These are phyloP conservation scores for Anarsia innoxiella DNA, from an alignment of 2,888 invertebrate genomes.

Conservation along the genomic window DNA sequence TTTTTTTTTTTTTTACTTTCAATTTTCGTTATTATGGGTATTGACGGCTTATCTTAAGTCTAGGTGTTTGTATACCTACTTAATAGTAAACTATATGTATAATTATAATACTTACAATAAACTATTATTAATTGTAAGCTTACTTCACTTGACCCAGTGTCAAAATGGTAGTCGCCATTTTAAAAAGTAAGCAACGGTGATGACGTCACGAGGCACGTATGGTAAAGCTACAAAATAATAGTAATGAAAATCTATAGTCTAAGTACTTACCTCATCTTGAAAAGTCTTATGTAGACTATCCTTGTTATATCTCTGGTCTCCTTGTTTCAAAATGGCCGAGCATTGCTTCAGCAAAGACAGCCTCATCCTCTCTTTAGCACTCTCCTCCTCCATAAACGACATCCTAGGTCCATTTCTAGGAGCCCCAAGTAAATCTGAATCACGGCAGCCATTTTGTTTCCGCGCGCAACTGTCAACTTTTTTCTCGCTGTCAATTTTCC, in stretches of 20 bases:
- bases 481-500: constrained; percentile 10
- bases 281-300: constrained; percentile 79
- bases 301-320: constrained; percentile 76
- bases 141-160: no score
- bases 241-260: neutral
- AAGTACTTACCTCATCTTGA: constrained; percentile 78
- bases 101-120: no score
- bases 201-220: no score
- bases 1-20: no score
- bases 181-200: no score
- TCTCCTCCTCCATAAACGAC: constrained; percentile 83
- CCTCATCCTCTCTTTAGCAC: constrained; percentile 77
- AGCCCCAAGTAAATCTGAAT: constrained; percentile 32
- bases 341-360: constrained; percentile 78
- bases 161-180: no score
- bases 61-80: no score
- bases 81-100: no score
- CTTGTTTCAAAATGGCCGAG: constrained; percentile 77
- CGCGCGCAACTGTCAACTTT: neutral
- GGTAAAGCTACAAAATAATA: no score
- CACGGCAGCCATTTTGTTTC: constrained; percentile 11
- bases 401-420: constrained; percentile 53
- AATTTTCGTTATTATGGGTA: no score
- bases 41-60: no score
- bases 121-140: no score